phyloP scores from a whole-genome alignment of 2,888 invertebrate species.

The Lasioglossum leucozonium region DNA sequence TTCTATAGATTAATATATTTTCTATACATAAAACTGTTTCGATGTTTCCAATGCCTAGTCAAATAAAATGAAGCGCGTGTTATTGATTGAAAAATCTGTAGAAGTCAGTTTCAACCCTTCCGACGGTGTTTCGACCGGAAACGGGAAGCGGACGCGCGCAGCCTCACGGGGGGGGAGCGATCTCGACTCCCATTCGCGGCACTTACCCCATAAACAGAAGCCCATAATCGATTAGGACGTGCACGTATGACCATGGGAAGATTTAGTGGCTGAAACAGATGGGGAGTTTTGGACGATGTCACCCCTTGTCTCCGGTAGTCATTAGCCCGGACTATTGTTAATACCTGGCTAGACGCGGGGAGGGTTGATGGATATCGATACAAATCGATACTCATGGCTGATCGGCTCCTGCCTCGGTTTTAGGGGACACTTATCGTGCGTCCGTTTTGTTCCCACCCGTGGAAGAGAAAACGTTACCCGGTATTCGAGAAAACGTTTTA shows the following conservation, averaged over 20 bases:
- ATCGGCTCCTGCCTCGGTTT: constrained; percentile 62
- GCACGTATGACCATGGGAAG: constrained; percentile 74
- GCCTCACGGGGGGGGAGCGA: constrained; percentile 32
- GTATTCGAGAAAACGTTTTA: not conserved
- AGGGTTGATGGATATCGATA: constrained; percentile 69
- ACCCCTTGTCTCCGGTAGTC: constrained; percentile 77
- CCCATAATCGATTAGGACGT: constrained; percentile 72
- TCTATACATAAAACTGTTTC: not conserved
- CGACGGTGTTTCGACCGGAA: constrained; percentile 54
- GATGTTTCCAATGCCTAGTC: not conserved
- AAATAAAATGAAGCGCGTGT: not conserved
- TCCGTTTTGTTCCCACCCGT: constrained; percentile 45
- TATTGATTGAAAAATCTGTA: not conserved
- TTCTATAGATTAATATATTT: too few relatives aligned
- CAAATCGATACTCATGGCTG: constrained; percentile 70
- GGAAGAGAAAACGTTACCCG: not conserved
- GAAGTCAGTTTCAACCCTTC: constrained; percentile 15
- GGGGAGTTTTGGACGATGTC: constrained; percentile 75
- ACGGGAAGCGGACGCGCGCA: constrained; percentile 41
- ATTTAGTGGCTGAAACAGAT: constrained; percentile 76
- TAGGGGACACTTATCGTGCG: constrained; percentile 52
- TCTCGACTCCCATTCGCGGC: constrained; percentile 55
- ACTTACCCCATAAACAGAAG: constrained; percentile 57
- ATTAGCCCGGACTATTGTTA: constrained; percentile 74
- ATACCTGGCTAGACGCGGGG: constrained; percentile 69